Evolutionary conservation across 2,797 vertebrate species (phyloP).

Genomic region (Thripadectes ignobilis): DNA sequence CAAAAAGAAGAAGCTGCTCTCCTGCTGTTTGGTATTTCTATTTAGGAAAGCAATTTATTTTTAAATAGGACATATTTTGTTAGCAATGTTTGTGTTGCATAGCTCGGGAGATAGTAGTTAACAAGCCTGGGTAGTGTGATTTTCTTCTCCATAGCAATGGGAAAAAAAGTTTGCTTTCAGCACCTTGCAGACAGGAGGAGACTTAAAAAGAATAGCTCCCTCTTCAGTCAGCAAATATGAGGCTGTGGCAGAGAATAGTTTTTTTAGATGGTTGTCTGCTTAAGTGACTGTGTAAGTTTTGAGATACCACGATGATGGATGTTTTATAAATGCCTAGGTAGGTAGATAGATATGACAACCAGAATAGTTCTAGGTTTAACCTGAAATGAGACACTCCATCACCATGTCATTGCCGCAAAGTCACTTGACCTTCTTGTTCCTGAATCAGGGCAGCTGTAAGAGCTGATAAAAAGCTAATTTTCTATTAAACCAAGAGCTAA

Average conservation of each 20-base stretch:
- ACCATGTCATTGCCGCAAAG: slow-evolving; percentile 33
- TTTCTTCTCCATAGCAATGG: slow-evolving; percentile 7
- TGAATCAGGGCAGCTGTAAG: slow-evolving; percentile 14
- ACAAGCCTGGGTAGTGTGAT: neutral
- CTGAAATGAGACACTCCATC: slow-evolving; percentile 53
- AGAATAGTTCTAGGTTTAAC: slow-evolving; percentile 35
- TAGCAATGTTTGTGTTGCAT: neutral
- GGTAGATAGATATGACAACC: slow-evolving; percentile 42
- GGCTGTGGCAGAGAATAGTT: neutral
- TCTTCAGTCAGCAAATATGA: neutral
- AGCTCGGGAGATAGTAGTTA: neutral
- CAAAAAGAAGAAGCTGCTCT: neutral
- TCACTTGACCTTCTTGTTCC: slow-evolving; percentile 48
- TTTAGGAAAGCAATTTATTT: neutral
- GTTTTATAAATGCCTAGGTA: slow-evolving; percentile 20
- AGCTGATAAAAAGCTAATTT: slow-evolving; percentile 20
- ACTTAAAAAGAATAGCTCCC: slow-evolving; percentile 18
- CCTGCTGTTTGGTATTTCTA: neutral
- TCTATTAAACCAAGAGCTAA: neutral
- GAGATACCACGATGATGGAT: slow-evolving; percentile 32
- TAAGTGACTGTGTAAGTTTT: slow-evolving; percentile 9
- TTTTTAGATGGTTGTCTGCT: neutral
- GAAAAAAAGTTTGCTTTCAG: neutral
- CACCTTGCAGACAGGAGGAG: neutral
- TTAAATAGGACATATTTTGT: neutral